Base-by-base conservation (phyloP, 2,888 invertebrate species). In the Plagodis dolabraria region DNA sequence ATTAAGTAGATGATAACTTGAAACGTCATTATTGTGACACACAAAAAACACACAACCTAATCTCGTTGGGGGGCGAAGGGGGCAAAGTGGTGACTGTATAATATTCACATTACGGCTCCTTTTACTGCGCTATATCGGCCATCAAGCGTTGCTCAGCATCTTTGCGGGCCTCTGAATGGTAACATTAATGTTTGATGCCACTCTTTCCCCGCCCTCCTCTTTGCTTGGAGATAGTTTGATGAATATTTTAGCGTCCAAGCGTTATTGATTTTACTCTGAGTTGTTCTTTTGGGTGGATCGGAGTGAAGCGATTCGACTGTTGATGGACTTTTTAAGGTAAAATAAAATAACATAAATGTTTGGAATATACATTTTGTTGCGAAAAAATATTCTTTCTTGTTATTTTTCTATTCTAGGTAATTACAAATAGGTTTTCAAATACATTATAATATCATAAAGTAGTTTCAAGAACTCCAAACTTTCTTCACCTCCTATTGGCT, bases 51-150 rank as follows among this genome's bases (percentile, higher is more conserved):
- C 50, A 36, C 53, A 49, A 43, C 53, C 48, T 57, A 69, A 68
- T 66, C 72, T 77, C 63, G 63, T 65, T 66, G 63, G 58, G 65
- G 68, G 67, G 62, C 67, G 67, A 74, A 70, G 46, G 56, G 56
- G 56, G 49, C 33, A 77, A 75, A 78, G 75, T 74, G 71, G 74
- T 75, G 76, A 82, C 87, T 85, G 91, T 86, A 91, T 91, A 91
- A 91, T 90, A 89, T 91, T 87, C 84, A 52, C 89, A 90, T 92
- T 90, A 91, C 76, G 79, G 64, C 67, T 78, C 80, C 75, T 80
- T 83, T 85, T 82, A 83, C 81, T 79, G 78, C 79, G 75, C 80
- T 86, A 85, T 85, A 89, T 90, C 82, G 89, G 79, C 87, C 81
- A 88, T 89, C 87, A 86, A 69, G 73, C 79, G 79, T 83, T 83